These are phyloP conservation scores for Mixornis gularis DNA, from an alignment of 2,113 vertebrate species.

Conservation along the genomic window DNA sequence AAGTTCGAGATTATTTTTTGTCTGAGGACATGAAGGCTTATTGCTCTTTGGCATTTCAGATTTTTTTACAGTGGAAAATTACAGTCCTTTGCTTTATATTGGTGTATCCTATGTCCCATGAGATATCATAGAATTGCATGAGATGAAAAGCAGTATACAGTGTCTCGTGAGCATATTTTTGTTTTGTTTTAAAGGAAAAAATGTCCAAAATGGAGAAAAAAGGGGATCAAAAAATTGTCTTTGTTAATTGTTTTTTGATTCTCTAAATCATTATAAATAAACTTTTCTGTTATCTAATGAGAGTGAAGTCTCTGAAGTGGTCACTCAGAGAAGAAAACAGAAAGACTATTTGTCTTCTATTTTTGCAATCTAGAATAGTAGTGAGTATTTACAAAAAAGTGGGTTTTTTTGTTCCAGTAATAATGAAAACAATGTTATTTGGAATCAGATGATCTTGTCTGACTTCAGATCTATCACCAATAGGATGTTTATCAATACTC, in stretches of 20 bases:
- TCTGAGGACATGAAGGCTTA: neutral
- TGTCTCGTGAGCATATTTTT: neutral
- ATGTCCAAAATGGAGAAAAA: neutral
- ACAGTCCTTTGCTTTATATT: neutral
- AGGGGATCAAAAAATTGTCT: neutral
- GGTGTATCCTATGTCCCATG: neutral
- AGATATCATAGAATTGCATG: neutral
- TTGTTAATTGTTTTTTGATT: neutral
- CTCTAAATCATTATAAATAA: neutral
- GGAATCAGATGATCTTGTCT: neutral
- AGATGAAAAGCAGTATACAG: neutral
- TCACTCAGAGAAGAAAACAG: neutral
- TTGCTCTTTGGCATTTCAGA: neutral
- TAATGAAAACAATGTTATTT: neutral
- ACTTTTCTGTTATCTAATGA: neutral
- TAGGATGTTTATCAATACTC: neutral
- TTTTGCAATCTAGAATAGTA: neutral
- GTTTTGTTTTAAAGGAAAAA: neutral
- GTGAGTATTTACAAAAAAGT: neutral
- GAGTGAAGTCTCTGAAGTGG: neutral
- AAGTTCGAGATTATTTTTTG: neutral
- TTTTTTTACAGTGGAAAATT: neutral
- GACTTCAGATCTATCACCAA: neutral
- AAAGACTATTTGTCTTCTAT: neutral
- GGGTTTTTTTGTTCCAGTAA: neutral